Evolutionary conservation across 2,797 vertebrate genomes (phyloP).

Genomic region (Urocyon cinereoargenteus): DNA sequence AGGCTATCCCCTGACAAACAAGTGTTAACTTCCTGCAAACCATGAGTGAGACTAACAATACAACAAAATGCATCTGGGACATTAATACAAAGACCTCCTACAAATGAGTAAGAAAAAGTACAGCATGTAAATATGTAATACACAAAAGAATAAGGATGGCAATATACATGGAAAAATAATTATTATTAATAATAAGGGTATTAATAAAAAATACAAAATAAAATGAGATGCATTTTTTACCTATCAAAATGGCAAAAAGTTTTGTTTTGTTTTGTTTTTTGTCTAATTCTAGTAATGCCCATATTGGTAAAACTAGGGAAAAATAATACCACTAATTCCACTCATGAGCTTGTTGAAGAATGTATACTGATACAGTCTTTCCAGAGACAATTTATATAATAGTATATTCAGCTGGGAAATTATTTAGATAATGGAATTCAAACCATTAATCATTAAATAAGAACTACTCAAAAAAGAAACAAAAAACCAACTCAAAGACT

Average conservation of each 20-base stretch:
- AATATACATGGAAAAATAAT: background rate
- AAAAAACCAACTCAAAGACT: slow-evolving; percentile 3
- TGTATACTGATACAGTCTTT: background rate
- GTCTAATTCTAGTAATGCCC: background rate
- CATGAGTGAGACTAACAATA: background rate
- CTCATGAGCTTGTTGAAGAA: background rate
- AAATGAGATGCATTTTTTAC: background rate
- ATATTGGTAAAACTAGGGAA: background rate
- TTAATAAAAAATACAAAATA: slow-evolving; percentile 44
- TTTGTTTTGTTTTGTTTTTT: background rate
- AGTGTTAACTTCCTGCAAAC: background rate
- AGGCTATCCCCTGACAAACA: background rate
- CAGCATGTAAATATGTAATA: background rate
- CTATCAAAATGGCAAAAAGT: slow-evolving; percentile 1
- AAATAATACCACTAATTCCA: background rate
- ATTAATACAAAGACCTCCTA: background rate
- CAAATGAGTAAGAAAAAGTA: background rate
- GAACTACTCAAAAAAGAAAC: background rate
- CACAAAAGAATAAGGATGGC: slow-evolving; percentile 3
- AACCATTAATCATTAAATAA: slow-evolving; percentile 37
- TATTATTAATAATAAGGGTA: background rate
- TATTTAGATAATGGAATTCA: slow-evolving; percentile 17
- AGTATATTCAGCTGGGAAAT: background rate
- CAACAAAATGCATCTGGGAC: background rate
- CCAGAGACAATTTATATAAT: background rate